Base-by-base conservation (phyloP, 1,140 invertebrate species). In the Eriocheir sinensis region DNA sequence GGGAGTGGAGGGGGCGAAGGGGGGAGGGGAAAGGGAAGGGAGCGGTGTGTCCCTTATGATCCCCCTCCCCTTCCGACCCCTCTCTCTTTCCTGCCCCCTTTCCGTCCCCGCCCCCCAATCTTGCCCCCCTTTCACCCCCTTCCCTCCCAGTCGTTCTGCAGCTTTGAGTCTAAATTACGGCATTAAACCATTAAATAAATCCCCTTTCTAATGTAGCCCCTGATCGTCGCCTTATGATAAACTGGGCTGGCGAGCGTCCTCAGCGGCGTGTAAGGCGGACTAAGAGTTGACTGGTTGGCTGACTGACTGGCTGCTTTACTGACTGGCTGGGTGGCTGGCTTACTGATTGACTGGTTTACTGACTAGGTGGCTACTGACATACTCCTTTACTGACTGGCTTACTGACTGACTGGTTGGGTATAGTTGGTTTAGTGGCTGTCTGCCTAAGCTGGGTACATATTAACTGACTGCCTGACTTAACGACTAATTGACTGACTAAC, bases 141-240 rank as follows among this genome's bases (percentile, higher is more conserved):
- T 83, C 9, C 81, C 15, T 89, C 6, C 88, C 32, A 17, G 44
- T 32, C 30, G 53, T 53, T 36, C 21, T 91, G 89, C n/a, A 80
- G 90, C 53, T 83, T 44, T 48, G 27, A 36, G 91, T 83, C 81
- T 83, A 86, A 86, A 93, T 93, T 86, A 93, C 41, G 41, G 81
- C 36, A 93, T 93, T 93, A 93, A 93, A 83, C 91, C 81, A 93
- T 93, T 86, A 86, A 40, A 85, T 48, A 93, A 86, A 86, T 86
- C 91, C 81, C 32, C 81, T 41, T 34, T 93, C 85, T 83, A 85
- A 93, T 86, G 89, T 44, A 15, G 17, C n/a, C 72, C 32, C 36
- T 44, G 91, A 83, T 93, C 91, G 91, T 81, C 44, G 41, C 40
- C 79, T 41, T n/a, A 83, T 86, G 91, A 93, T 93, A 85, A 83